Evolutionary conservation across 2,797 vertebrate species (phyloP), one percentile per base, ranked within the genome.

Genomic region (Dryobates pubescens): DNA sequence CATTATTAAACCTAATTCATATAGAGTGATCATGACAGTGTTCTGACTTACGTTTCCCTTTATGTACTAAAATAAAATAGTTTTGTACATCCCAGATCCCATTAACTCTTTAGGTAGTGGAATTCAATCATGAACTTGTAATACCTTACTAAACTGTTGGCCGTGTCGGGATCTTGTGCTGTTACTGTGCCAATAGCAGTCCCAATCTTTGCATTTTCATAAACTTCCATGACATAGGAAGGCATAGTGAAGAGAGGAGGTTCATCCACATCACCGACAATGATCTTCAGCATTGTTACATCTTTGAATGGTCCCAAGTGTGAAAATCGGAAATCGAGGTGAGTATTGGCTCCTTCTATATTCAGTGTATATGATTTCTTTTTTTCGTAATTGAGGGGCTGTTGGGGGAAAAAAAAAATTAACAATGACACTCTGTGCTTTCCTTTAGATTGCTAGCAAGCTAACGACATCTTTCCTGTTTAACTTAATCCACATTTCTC

Each of bases 331-430:
- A 98, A 98, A 92, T 99, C 99, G 86, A 98, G 94, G 22, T 99
- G 98, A n/a, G 98, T 99, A 65, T 99, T 99, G 45, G 97, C 97
- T 68, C 98, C 99, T 96, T 99, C 98, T 20, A 99, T 99, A 94
- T 99, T 99, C 74, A 99, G 98, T 8, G 98, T 99, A 92, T 99
- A 99, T 20, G 98, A 98, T 96, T 98, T 99, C 98, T 99, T 99
- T 91, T 98, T 99, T 97, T 99, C 99, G 63, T 98, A 99, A 97
- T 99, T 99, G 91, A 99, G 98, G 7, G 98, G 98, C 99, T 99
- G 97, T 83, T 82, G 90, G 81, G 51, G 86, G 36, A 94, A 94
- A 95, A 41, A n/a, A 54, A 34, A 88, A 94, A n/a, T 10, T 38
- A 82, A 80, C 84, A 89, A 72, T 89, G 70, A 13, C 61, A 54